phyloP scores from a whole-genome alignment of 2,888 invertebrate species.

The Trichacis sp. region DNA sequence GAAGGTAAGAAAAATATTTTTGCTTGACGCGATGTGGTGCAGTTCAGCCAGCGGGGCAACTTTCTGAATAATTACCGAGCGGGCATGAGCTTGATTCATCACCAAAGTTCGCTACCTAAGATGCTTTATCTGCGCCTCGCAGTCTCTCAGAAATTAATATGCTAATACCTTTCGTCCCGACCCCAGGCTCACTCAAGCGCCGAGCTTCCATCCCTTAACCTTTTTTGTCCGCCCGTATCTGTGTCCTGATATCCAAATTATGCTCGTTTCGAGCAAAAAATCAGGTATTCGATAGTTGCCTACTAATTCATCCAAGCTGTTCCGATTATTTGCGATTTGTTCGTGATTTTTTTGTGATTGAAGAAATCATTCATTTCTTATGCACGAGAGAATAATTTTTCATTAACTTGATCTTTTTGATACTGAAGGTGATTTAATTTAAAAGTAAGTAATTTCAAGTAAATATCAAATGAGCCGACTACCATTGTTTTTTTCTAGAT shows the following conservation, averaged over 20 bases:
- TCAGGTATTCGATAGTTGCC: too few species aligned
- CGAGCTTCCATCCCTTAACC: constrained; percentile 28
- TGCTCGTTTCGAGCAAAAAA: too few species aligned
- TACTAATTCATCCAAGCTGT: too few species aligned
- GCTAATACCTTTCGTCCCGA: constrained; percentile 58
- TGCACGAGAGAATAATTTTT: too few species aligned
- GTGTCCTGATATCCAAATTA: constrained; percentile 15
- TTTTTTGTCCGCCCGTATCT: constrained; percentile 13
- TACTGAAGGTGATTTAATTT: too few species aligned
- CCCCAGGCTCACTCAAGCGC: constrained; percentile 34
- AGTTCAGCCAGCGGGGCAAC: constrained; percentile 54
- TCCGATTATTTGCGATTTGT: too few species aligned
- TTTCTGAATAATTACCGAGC: constrained; percentile 65
- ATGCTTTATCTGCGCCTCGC: constrained; percentile 68
- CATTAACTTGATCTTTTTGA: too few species aligned
- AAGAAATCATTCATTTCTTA: too few species aligned
- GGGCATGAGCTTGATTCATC: constrained; percentile 68
- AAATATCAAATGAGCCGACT: too few species aligned
- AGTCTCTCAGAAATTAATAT: constrained; percentile 67
- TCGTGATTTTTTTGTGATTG: too few species aligned
- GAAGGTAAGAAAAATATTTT: constrained; percentile 65
- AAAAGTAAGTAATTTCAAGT: too few species aligned
- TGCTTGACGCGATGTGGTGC: constrained; percentile 53
- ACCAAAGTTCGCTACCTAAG: constrained; percentile 67
- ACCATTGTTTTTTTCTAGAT: too few species aligned